Conservation (phyloP, 2,888 invertebrate species). For the Heliconius hortense region DNA sequence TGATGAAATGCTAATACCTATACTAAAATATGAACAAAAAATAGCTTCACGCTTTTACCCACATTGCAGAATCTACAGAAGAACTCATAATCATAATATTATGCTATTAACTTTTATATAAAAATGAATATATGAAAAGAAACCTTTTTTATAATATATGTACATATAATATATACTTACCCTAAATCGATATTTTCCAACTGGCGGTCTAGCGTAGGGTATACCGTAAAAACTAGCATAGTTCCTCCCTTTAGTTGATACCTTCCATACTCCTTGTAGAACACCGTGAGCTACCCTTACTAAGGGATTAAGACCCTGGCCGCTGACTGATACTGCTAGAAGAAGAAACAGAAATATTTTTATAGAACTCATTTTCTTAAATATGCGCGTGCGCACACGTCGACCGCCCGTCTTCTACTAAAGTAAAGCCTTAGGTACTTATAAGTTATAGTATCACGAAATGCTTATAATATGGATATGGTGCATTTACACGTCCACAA, state of each 20-base stretch:
- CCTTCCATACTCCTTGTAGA: slow-evolving; percentile 67
- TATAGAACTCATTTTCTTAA: slow-evolving; percentile 50
- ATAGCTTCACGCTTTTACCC: too few species aligned
- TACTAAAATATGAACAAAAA: too few species aligned
- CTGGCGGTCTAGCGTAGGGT: slow-evolving; percentile 85
- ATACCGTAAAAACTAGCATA: slow-evolving; percentile 85
- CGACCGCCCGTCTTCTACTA: slow-evolving; percentile 19
- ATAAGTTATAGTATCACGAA: too few species aligned
- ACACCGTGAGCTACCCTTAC: slow-evolving; percentile 64
- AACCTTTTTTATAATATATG: too few species aligned
- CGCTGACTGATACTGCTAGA: slow-evolving; percentile 46
- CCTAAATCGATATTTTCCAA: slow-evolving; percentile 84
- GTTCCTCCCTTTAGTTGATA: slow-evolving; percentile 64
- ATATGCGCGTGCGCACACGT: slow-evolving; percentile 50
- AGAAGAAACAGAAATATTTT: slow-evolving; percentile 52
- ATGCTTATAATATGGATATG: too few species aligned
- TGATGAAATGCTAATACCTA: too few species aligned
- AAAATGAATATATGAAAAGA: neutral
- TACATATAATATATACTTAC: slow-evolving; percentile 52
- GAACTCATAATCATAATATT: too few species aligned
- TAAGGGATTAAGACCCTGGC: slow-evolving; percentile 59
- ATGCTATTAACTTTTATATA: neutral
- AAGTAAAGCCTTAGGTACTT: neutral
- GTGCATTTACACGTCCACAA: too few species aligned
- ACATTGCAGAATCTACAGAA: too few species aligned